A percentile compares a stretch with the other conserved stretches of the same genome.
Evolutionary conservation across 2,797 vertebrate genomes (phyloP).

Genomic region (Pipistrellus pipistrellus): DNA sequence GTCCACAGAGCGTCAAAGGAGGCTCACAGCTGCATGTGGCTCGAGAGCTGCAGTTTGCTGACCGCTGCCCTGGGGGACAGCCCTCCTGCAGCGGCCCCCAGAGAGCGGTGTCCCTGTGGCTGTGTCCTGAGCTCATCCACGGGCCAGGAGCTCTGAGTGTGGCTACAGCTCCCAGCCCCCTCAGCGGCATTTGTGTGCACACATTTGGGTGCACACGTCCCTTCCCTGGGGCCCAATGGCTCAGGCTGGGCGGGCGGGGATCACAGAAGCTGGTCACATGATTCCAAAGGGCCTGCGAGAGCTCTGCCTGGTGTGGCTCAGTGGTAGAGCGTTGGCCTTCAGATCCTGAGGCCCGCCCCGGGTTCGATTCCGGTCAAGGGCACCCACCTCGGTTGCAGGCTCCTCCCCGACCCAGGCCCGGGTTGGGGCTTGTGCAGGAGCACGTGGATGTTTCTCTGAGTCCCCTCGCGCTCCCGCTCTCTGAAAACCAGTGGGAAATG

Average conservation of each 20-base stretch:
- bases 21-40: too few relatives aligned
- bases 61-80: not conserved
- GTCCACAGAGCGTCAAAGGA: too few relatives aligned
- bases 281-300: not conserved
- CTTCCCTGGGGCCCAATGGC: not conserved
- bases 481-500: too few relatives aligned
- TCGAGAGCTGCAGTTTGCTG: too few relatives aligned
- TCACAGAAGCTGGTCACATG: not conserved
- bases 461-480: too few relatives aligned
- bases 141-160: not conserved
- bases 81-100: not conserved
- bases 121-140: not conserved
- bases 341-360: too few relatives aligned
- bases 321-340: too few relatives aligned
- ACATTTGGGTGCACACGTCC: not conserved
- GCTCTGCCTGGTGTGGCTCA: not conserved
- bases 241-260: not conserved
- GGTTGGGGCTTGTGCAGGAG: too few relatives aligned
- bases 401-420: too few relatives aligned
- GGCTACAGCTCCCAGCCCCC: not conserved
- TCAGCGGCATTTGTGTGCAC: not conserved
- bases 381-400: too few relatives aligned
- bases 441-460: too few relatives aligned
- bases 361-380: too few relatives aligned
- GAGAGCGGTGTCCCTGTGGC: not conserved